Evolutionary conservation across 2,113 vertebrate species (phyloP).

Genomic region (Otis tarda): DNA sequence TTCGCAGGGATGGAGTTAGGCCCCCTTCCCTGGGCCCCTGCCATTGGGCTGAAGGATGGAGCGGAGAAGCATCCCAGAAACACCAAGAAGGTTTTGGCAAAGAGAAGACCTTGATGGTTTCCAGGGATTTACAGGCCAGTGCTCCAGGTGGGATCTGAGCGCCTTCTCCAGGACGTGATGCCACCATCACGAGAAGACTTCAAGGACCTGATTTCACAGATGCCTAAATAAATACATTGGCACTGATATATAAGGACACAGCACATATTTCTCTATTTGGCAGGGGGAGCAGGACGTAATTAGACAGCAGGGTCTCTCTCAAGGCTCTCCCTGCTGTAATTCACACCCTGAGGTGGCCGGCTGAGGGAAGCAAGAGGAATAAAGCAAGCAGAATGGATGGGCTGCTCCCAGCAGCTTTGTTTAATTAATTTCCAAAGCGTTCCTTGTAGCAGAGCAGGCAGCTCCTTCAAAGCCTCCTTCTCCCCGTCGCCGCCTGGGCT

Average conservation of each 20-base stretch:
- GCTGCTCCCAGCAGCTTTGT: slow-evolving; percentile 29
- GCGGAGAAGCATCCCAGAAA: neutral
- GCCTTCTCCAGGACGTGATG: fast-evolving
- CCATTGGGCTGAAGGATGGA: neutral
- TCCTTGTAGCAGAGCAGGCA: neutral
- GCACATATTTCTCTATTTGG: neutral
- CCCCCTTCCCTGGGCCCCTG: neutral
- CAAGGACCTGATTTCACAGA: neutral
- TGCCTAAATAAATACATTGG: neutral
- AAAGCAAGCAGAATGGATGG: slow-evolving; percentile 11
- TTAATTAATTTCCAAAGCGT: neutral
- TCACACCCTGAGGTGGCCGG: neutral
- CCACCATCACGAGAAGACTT: neutral
- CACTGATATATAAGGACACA: neutral
- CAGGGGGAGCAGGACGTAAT: neutral
- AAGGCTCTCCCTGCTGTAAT: neutral
- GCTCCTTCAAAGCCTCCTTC: neutral
- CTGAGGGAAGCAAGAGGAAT: neutral
- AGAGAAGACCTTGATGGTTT: neutral
- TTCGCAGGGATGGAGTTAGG: too few relatives aligned
- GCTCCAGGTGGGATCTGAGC: neutral
- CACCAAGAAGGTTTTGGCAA: neutral
- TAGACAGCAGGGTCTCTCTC: neutral
- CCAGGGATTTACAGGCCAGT: neutral
- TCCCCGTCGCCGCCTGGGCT: fast-evolving